Base-by-base conservation (phyloP, 2,888 invertebrate genomes). In the Gastrophysa polygoni region DNA sequence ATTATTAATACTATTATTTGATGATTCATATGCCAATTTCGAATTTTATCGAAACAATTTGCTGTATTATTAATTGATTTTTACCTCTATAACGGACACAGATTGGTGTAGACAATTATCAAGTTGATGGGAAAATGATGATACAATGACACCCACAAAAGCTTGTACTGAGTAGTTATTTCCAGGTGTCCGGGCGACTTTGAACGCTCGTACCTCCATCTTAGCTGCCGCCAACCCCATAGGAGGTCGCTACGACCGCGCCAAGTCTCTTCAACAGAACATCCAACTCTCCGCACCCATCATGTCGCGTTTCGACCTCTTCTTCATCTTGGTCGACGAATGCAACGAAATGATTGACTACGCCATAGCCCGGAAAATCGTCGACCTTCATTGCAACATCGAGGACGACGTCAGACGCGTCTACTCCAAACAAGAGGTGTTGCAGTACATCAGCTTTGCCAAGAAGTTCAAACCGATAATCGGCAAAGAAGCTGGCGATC, bases 291-390 rank as follows among this genome's bases (percentile, higher is more conserved):
- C 95, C 0, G 96, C 98, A 0, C 98, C 99, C 0, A 97, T 99
- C 75, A 98, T 99, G 98, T 98, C 98, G 0, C 88, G 99, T 71
- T 99, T 99, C 82, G 99, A 99, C 82, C 84, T 99, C 14, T 99
- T 99, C 84, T 99, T 99, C 83, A 95, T 99, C 70, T 85, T 99
- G 1, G 93, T 98, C 1, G 99, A 99, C 79, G 98, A 99, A 79
- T 95, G 95, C 77, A 95, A 94, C 79, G 95, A 95, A 83, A 90
- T 96, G 71, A 90, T 94, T 0, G 99, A 99, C 82, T 98, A 96
- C 78, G 97, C 98, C 0, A 98, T 99, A 64, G 99, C 98, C 0
- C 87, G 94, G 67, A 93, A 96, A 78, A 98, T 99, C 60, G 90
- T 99, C 0, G 96, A 98, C 77, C 83, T 99, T 43, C 98, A 99